These are phyloP conservation scores for Meloidogyne chitwoodi DNA, from an alignment of 1,140 invertebrate genomes.

Conservation along the genomic window DNA sequence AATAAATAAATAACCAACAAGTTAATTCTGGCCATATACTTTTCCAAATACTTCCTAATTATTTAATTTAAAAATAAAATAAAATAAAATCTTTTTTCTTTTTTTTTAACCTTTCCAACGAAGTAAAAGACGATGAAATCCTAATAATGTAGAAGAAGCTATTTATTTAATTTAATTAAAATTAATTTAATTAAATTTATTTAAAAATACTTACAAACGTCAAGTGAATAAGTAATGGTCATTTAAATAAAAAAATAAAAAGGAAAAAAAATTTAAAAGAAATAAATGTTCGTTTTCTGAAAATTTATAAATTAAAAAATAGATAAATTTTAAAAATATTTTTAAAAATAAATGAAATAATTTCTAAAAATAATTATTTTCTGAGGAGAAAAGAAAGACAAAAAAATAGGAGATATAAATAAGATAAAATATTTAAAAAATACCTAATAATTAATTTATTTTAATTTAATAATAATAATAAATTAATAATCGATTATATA, in stretches of 20 bases:
- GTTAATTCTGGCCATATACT: slow-evolving; percentile 57
- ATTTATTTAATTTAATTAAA: not conserved
- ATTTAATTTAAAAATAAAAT: not conserved
- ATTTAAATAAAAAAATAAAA: slow-evolving; percentile 25
- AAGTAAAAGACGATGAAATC: slow-evolving; percentile 51
- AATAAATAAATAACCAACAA: slow-evolving; percentile 47
- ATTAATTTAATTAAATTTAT: not conserved
- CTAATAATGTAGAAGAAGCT: slow-evolving; percentile 50
- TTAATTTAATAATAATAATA: too few species aligned
- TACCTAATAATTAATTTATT: too few species aligned
- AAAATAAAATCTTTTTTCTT: not conserved
- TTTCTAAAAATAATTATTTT: too few species aligned
- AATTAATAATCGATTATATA: not conserved
- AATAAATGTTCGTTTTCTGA: too few species aligned
- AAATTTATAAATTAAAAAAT: too few species aligned
- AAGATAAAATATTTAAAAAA: too few species aligned
- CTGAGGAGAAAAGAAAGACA: too few species aligned
- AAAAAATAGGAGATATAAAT: too few species aligned
- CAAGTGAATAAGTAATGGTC: slow-evolving; percentile 60
- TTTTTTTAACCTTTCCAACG: slow-evolving; percentile 65
- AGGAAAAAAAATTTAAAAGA: not conserved
- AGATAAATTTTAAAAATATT: too few species aligned
- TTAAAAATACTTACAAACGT: slow-evolving; percentile 35
- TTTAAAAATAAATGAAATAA: too few species aligned
- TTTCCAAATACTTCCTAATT: slow-evolving; percentile 51